Evolutionary conservation across 1,140 invertebrate genomes (phyloP).

Genomic region (Euwallacea fornicatus): DNA sequence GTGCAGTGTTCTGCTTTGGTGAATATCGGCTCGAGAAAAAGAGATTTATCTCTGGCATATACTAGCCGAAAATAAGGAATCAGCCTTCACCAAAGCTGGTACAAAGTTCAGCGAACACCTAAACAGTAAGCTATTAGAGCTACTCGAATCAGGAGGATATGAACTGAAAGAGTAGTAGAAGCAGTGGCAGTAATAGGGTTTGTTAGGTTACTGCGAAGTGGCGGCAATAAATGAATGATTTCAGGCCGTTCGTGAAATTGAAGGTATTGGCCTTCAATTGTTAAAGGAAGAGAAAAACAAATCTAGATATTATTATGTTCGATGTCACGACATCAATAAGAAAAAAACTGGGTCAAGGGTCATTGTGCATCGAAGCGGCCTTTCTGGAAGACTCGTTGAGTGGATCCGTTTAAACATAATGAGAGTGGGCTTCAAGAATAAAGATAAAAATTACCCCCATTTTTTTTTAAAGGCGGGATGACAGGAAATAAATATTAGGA

Average conservation of each 20-base stretch:
- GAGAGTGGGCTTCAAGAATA: conserved; percentile 61
- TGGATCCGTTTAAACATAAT: conserved; percentile 76
- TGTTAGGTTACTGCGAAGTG: conserved; percentile 64
- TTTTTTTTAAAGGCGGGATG: conserved; percentile 59
- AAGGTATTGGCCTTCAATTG: conserved; percentile 59
- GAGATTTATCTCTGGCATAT: conserved; percentile 52
- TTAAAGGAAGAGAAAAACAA: conserved; percentile 63
- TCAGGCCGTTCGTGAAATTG: conserved; percentile 65
- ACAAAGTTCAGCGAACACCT: conserved; percentile 46
- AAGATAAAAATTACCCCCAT: conserved; percentile 63
- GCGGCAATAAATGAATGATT: conserved; percentile 71
- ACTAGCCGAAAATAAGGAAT: conserved; percentile 45
- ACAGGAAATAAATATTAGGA: conserved; percentile 65
- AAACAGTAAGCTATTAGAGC: conserved; percentile 43
- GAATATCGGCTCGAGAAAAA: conserved; percentile 31
- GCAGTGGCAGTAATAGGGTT: conserved; percentile 69
- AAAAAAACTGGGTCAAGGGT: conserved; percentile 58
- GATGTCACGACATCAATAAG: conserved; percentile 65
- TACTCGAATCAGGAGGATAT: conserved; percentile 42
- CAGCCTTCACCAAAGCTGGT: conserved; percentile 43
- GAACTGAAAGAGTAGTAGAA: conserved; percentile 57
- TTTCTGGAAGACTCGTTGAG: conserved; percentile 69
- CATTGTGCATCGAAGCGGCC: conserved; percentile 69
- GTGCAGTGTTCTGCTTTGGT: neutral
- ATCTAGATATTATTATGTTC: conserved; percentile 55